Evolutionary conservation across 2,888 invertebrate species (phyloP), one percentile per base, ranked within the genome.

Genomic region (Apamea monoglypha): DNA sequence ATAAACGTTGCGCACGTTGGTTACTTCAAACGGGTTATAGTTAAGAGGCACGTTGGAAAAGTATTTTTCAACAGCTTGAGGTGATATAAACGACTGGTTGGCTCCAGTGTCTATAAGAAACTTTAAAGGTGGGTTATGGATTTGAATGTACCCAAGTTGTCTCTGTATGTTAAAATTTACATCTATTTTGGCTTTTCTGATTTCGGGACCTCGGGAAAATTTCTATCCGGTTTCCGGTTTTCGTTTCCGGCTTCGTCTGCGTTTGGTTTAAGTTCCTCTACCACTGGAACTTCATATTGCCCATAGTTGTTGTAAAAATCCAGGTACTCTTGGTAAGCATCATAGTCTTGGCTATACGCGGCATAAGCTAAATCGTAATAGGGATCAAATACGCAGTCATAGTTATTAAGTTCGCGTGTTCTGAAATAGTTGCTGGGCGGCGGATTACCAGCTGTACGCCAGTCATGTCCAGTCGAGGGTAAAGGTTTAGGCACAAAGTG

Each of bases 151-250:
- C 3, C 29, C 63, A 4, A 63, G 32, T 63, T 63, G 32, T 3
- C 63, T 63, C 63, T n/a, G n/a, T n/a, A 36, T 64, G 2, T 64
- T 64, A 64, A 64, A 64, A 64, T 64, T 64, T 32, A 64, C 64
- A 10, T 64, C 32, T 32, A 64, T 32, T 32, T 64, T 32, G 21
- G 64, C 18, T 36, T 64, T 8, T 64, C 32, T 32, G 32, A 64
- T 64, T 64, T 64, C 64, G 32, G 10, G 21, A 21, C 21, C 21
- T 64, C 10, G 32, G 64, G 21, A 64, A 64, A 64, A 64, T 64
- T 64, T 64, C 8, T 25, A 25, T 25, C 53, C 21, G 7, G 21
- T 53, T 53, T 53, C 21, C n/a, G n/a, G n/a, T n/a, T n/a, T n/a
- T n/a, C n/a, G n/a, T n/a, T n/a, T n/a, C n/a, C n/a, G n/a, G n/a